phyloP scores from a whole-genome alignment of 2,888 invertebrate species.

The Ichneumoninae sp. region DNA sequence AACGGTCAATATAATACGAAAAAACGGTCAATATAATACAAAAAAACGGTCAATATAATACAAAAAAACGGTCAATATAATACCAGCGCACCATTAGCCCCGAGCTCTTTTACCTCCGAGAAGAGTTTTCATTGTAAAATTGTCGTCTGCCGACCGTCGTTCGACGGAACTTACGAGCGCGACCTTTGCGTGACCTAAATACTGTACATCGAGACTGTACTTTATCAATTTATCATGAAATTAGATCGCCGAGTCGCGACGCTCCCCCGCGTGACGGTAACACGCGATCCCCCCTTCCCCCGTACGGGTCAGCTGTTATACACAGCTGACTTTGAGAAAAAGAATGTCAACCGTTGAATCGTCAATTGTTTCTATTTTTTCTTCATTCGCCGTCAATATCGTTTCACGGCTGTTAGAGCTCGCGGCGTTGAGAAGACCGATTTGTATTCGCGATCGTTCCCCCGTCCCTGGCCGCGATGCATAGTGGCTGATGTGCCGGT shows the following conservation, averaged over 20 bases:
- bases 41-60: slow-evolving; percentile 28
- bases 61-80: slow-evolving; percentile 18
- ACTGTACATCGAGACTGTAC: slow-evolving; percentile 21
- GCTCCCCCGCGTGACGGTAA: background rate
- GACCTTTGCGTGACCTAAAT: slow-evolving; percentile 34
- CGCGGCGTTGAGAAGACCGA: slow-evolving; percentile 46
- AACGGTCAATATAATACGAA: slow-evolving; percentile 26
- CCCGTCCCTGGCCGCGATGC: slow-evolving; percentile 22
- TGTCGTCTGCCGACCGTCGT: background rate
- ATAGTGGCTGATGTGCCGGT: slow-evolving; percentile 26
- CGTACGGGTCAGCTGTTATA: slow-evolving; percentile 35
- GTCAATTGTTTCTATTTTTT: slow-evolving; percentile 62
- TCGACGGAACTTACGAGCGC: background rate
- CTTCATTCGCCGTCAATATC: slow-evolving; percentile 51
- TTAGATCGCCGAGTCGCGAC: slow-evolving; percentile 37
- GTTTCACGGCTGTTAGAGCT: slow-evolving; percentile 53
- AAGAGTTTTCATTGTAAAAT: background rate
- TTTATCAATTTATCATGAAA: slow-evolving; percentile 56
- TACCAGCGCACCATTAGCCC: slow-evolving; percentile 35
- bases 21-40: slow-evolving; percentile 7
- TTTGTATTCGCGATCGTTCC: slow-evolving; percentile 35
- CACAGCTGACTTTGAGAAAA: slow-evolving; percentile 60
- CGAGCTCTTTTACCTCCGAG: background rate
- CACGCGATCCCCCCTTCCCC: background rate
- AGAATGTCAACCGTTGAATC: slow-evolving; percentile 64